phyloP scores from a whole-genome alignment of 1,140 invertebrate species.

The Ceratitis capitata region DNA sequence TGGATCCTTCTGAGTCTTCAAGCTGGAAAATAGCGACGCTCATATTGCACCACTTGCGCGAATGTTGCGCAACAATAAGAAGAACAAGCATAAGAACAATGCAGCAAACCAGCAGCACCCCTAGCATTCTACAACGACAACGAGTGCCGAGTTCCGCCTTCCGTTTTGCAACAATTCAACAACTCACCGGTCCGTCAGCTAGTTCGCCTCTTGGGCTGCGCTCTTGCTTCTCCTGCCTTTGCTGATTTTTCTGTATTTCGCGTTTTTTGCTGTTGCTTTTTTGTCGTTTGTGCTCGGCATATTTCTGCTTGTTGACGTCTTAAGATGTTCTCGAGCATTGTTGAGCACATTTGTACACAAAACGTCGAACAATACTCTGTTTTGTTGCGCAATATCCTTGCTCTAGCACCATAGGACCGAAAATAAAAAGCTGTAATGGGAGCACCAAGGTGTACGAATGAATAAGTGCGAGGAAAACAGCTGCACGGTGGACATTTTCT shows the following conservation, averaged over 20 bases:
- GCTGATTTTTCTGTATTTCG: background rate
- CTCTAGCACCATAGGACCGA: background rate
- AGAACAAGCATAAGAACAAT: background rate
- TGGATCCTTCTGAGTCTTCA: slow-evolving; percentile 15
- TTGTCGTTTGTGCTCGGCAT: background rate
- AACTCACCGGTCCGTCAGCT: background rate
- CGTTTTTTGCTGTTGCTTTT: background rate
- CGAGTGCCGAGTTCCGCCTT: slow-evolving; percentile 32
- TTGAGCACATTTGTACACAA: background rate
- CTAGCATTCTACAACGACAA: background rate
- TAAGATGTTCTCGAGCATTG: slow-evolving; percentile 25
- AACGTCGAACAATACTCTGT: background rate
- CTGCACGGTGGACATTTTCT: background rate
- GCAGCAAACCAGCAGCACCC: background rate
- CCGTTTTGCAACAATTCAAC: slow-evolving; percentile 33
- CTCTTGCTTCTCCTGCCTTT: background rate
- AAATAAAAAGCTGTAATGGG: background rate
- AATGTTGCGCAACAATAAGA: background rate
- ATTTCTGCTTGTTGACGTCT: slow-evolving; percentile 29
- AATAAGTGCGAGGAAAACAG: background rate
- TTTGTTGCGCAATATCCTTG: slow-evolving; percentile 30
- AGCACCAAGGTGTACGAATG: background rate
- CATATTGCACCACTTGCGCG: slow-evolving; percentile 19
- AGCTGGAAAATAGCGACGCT: slow-evolving; percentile 7
- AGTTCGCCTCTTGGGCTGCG: background rate